These are phyloP conservation scores for Lepidocyrtoides sp. DNA, from an alignment of 2,888 invertebrate genomes.

Conservation along the genomic window DNA sequence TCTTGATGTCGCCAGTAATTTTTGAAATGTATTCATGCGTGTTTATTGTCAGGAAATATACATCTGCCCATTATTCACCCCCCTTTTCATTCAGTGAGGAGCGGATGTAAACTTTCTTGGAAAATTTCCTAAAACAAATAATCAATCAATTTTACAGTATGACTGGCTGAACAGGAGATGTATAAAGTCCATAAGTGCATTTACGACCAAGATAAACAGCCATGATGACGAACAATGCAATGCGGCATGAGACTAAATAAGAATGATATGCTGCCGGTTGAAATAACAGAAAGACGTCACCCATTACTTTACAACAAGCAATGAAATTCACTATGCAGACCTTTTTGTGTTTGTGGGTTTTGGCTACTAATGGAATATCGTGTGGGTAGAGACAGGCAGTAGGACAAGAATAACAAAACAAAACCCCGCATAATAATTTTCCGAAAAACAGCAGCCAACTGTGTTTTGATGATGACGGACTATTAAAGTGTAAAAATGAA, in stretches of 20 bases:
- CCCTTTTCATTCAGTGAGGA: background rate
- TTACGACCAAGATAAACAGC: background rate
- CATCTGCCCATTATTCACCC: conserved; percentile 11
- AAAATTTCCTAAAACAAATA: conserved; percentile 39
- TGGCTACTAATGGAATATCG: no score
- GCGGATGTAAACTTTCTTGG: background rate
- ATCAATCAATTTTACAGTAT: conserved; percentile 16
- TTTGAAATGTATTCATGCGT: no score
- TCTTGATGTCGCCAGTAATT: background rate
- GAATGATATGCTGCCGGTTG: background rate
- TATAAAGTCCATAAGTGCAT: background rate
- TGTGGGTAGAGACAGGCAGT: no score
- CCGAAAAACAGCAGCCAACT: no score
- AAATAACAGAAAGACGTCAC: conserved; percentile 2
- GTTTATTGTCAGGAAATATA: no score
- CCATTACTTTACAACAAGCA: no score
- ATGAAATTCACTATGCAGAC: no score
- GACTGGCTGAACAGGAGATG: background rate
- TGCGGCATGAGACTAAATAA: background rate
- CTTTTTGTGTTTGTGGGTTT: no score
- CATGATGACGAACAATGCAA: background rate
- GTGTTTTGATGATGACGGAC: no score
- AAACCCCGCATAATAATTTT: no score
- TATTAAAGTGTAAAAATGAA: no score
- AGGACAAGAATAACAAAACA: no score